Evolutionary conservation across 92 coral and sea anemone genomes (phyloP).

Genomic region (Blastomussa wellsi): DNA sequence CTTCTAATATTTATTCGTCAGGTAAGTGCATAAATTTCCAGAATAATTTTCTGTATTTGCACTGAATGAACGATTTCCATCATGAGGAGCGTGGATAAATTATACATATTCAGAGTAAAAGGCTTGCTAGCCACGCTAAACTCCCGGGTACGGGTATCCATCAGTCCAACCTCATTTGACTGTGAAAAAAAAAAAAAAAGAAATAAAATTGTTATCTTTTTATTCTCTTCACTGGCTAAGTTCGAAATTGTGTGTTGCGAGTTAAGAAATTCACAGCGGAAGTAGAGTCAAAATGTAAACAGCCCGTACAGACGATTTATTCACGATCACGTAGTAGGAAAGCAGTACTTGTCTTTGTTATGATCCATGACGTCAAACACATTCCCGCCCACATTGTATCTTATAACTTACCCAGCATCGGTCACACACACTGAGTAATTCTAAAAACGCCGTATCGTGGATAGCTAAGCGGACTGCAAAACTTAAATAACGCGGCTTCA

Average conservation of each 20-base stretch:
- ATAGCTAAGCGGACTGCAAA: constrained; percentile 2
- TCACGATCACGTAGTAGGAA: constrained; percentile 48
- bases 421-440: constrained; percentile 39
- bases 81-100: neutral
- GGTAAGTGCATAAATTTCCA: neutral
- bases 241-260: neutral
- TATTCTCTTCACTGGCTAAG: neutral
- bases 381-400: constrained; percentile 45
- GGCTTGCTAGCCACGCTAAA: neutral
- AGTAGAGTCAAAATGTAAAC: constrained; percentile 39
- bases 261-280: constrained; percentile 30
- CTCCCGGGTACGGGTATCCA: too few relatives aligned
- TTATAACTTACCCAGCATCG: constrained; percentile 43
- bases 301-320: constrained; percentile 43
- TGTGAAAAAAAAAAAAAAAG: neutral
- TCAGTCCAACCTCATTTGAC: neutral
- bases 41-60: neutral
- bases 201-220: neutral
- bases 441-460: constrained; percentile 34
- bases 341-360: constrained; percentile 29
- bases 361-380: constrained; percentile 42
- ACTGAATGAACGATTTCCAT: neutral
- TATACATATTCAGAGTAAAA: neutral
- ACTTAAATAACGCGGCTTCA: constrained; percentile 12
- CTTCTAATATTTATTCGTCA: neutral